These are phyloP conservation scores for Tonatia bakeri DNA, from an alignment of 2,113 vertebrate genomes.

Conservation along the genomic window DNA sequence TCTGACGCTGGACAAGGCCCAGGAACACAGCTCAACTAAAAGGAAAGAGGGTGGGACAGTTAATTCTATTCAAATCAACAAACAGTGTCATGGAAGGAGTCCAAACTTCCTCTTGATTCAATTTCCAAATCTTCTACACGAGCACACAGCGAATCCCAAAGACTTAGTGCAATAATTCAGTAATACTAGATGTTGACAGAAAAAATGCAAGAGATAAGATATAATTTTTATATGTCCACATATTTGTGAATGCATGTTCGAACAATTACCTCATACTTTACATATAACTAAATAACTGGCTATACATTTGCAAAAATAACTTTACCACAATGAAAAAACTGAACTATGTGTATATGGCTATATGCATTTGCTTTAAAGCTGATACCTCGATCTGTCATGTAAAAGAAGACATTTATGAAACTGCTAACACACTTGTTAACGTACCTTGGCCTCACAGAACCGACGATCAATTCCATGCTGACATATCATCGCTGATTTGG, in stretches of 20 bases:
- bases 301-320: conserved; percentile 23
- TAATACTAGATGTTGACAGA: background rate
- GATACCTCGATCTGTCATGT: background rate
- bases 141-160: background rate
- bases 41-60: background rate
- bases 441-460: conserved; percentile 94
- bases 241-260: conserved; percentile 3
- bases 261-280: conserved; percentile 11
- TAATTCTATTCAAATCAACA: background rate
- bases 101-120: background rate
- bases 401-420: background rate
- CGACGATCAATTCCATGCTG: conserved; percentile 96
- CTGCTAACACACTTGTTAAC: background rate
- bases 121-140: background rate
- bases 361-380: background rate
- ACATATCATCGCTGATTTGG: conserved; percentile 91
- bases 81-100: background rate
- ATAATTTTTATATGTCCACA: background rate
- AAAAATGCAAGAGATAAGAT: background rate
- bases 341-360: no score
- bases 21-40: conserved; percentile 87
- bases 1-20: conserved; percentile 94
- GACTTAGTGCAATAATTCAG: background rate
- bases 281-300: background rate
- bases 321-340: conserved; percentile 1